phyloP scores from a whole-genome alignment of 2,888 invertebrate genomes.

The Oxyteleia sp. region DNA sequence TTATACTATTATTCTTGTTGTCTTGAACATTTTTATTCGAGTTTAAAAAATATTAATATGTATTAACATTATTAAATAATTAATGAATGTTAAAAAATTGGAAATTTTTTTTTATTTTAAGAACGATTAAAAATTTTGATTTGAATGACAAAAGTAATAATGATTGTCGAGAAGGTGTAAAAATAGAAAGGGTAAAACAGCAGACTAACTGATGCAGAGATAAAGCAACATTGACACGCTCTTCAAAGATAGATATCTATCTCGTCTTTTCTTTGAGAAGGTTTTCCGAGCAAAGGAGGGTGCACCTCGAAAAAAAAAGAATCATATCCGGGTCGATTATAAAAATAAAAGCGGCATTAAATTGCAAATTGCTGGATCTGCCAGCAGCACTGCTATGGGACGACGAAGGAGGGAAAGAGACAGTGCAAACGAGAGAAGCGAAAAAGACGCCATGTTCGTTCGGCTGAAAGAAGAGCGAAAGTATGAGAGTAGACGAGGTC shows the following conservation, averaged over 20 bases:
- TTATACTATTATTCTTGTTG: too few relatives aligned
- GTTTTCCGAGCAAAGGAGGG: slow-evolving; percentile 64
- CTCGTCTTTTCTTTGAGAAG: slow-evolving; percentile 47
- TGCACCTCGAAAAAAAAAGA: slow-evolving; percentile 76
- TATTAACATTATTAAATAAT: too few relatives aligned
- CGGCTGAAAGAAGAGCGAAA: slow-evolving; percentile 67
- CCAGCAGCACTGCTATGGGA: slow-evolving; percentile 51
- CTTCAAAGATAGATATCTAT: slow-evolving; percentile 57
- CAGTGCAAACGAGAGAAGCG: slow-evolving; percentile 62
- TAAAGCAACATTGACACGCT: slow-evolving; percentile 57
- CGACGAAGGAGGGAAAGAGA: slow-evolving; percentile 49
- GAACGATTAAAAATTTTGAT: slow-evolving; percentile 10
- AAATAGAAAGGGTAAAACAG: slow-evolving; percentile 40
- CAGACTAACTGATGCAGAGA: slow-evolving; percentile 39
- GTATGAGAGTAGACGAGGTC: slow-evolving; percentile 57
- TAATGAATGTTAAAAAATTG: too few relatives aligned
- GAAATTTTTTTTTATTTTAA: neutral
- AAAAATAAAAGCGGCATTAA: slow-evolving; percentile 76
- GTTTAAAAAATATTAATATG: too few relatives aligned
- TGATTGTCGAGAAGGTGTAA: slow-evolving; percentile 22
- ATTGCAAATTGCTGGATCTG: slow-evolving; percentile 76
- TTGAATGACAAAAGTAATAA: slow-evolving; percentile 28
- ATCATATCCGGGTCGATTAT: slow-evolving; percentile 78
- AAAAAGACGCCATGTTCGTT: slow-evolving; percentile 65
- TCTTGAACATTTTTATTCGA: too few relatives aligned